Base-by-base conservation (phyloP, 92 coral and sea anemone genomes). In the Muricea muricata region DNA sequence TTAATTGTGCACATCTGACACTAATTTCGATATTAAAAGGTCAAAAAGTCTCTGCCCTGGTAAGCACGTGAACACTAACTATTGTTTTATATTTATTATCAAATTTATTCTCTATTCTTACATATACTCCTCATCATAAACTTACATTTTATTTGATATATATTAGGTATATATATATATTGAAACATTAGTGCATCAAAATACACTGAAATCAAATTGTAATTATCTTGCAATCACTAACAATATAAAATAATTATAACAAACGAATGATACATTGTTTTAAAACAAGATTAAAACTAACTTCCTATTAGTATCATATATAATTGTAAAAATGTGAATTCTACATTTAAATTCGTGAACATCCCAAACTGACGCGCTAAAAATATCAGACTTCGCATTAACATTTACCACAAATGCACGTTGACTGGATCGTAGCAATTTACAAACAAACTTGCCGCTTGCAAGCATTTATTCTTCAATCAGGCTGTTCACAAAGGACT, bases 61-160 rank as follows among this genome's bases (percentile, higher is more conserved):
- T n/a, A n/a, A n/a, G n/a, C n/a, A n/a, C n/a, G n/a, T n/a, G 28
- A 4, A 57, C 0, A 57, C 29, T n/a, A 4, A 28, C 29, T 26
- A 45, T 1, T 18, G 26, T 31, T 47, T 75, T 9, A 47, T 75
- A 75, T 75, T 75, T 75, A 75, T 47, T 75, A 50, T 50, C 80
- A 75, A 75, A 47, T 48, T 50, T n/a, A 26, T 75, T 50, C 33
- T 46, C 55, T 21, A 42, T 73, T 35, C 29, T 75, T 57, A 31
- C 61, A 75, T 48, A 75, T 57, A 75, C 32, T 75, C 63, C 29
- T 40, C 80, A 75, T 47, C 65, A 50, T 75, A 75, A 75, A 75
- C 65, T 75, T 75, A 75, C 80, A 75, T 75, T 47, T 73, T 35
- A 70, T 75, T 32, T 28, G 37, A 42, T 75, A 35, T 46, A 75